Evolutionary conservation across 1,140 invertebrate species (phyloP).

Genomic region (Neodiprion fabricii): DNA sequence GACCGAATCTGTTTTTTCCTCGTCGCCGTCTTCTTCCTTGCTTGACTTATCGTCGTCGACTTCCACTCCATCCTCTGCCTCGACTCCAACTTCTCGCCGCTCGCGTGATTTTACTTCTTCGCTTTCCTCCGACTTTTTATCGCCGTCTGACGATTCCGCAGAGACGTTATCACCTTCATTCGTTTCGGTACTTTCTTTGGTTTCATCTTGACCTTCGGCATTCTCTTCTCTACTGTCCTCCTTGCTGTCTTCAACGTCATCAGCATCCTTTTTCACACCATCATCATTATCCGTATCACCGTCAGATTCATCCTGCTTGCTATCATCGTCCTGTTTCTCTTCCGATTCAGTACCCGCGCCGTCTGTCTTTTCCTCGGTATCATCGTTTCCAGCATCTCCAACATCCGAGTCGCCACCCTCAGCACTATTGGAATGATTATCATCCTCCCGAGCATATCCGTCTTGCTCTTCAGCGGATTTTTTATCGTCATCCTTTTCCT

Average conservation of each 20-base stretch:
- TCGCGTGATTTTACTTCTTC: constrained; percentile 23
- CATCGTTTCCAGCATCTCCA: constrained; percentile 24
- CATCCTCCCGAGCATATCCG: neutral
- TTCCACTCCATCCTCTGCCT: constrained; percentile 36
- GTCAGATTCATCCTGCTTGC: constrained; percentile 44
- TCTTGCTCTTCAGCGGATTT: neutral
- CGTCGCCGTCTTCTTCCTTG: constrained; percentile 26
- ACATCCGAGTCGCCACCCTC: constrained; percentile 25
- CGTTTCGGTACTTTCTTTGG: constrained; percentile 14
- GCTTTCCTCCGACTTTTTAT: constrained; percentile 8
- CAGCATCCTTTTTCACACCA: constrained; percentile 14
- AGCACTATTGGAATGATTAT: constrained; percentile 1
- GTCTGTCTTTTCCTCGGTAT: constrained; percentile 20
- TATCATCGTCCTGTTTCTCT: constrained; percentile 28
- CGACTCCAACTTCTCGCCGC: constrained; percentile 27
- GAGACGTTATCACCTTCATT: constrained; percentile 20
- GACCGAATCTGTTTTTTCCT: constrained; percentile 38
- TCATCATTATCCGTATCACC: constrained; percentile 28
- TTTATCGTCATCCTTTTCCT: neutral
- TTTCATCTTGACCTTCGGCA: constrained; percentile 18
- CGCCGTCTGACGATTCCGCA: neutral
- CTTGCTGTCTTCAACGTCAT: constrained; percentile 13
- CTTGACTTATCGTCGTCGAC: neutral
- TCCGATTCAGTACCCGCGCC: constrained; percentile 16
- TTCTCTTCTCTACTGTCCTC: constrained; percentile 20